Conservation (phyloP, 2,113 vertebrate genomes). For the Propithecus coquereli region DNA sequence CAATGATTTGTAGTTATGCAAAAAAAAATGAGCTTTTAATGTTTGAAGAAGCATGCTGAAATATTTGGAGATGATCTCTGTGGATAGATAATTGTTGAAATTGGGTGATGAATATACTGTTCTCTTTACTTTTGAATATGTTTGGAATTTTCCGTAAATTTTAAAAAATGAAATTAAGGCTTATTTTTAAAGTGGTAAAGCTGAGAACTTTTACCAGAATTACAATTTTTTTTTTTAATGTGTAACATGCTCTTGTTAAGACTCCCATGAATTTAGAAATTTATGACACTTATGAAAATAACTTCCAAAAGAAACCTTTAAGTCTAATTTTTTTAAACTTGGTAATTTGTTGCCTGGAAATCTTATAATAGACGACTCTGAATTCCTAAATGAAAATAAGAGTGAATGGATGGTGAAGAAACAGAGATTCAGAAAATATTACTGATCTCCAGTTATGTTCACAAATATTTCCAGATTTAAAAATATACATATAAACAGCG, state of each 20-base stretch:
- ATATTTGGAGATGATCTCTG: not conserved
- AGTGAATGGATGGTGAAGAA: not conserved
- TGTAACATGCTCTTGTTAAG: not conserved
- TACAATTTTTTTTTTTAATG: not conserved
- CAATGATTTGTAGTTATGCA: not conserved
- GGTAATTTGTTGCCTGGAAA: not conserved
- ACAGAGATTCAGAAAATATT: not conserved
- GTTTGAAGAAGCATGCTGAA: not conserved
- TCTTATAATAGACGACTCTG: not conserved
- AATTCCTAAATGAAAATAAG: constrained; percentile 29
- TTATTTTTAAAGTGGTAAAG: not conserved
- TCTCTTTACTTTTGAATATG: not conserved
- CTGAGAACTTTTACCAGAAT: not conserved
- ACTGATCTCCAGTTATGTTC: not conserved
- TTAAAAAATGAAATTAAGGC: not conserved
- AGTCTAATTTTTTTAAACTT: not conserved
- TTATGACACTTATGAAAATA: not conserved
- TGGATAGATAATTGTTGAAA: not conserved
- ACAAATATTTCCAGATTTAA: not conserved
- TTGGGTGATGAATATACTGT: not conserved
- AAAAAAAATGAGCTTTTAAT: not conserved
- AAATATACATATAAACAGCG: not conserved
- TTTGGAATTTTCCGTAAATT: not conserved
- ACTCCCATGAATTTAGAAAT: not conserved
- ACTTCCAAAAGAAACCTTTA: not conserved